These are phyloP conservation scores for Propsilocerus akamusi DNA, from an alignment of 1,140 invertebrate species.

Conservation along the genomic window DNA sequence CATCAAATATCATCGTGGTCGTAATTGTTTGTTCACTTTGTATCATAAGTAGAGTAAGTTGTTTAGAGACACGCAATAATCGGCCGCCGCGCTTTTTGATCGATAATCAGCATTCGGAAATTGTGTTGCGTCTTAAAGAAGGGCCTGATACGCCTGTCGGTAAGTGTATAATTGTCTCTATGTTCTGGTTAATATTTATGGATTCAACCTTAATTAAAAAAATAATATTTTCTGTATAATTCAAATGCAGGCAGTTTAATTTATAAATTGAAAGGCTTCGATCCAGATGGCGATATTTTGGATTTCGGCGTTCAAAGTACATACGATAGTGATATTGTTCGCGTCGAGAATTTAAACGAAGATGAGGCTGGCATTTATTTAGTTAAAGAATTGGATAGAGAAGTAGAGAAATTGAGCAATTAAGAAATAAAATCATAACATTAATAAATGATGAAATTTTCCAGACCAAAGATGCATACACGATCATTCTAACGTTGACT, in stretches of 20 bases:
- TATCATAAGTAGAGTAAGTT: neutral
- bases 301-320: conserved; percentile 66
- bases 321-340: conserved; percentile 61
- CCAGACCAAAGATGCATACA: conserved; percentile 69
- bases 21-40: neutral
- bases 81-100: conserved; percentile 65
- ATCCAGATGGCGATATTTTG: conserved; percentile 69
- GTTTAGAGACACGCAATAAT: conserved; percentile 25
- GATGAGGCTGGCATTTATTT: conserved; percentile 76
- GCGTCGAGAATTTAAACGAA: conserved; percentile 56
- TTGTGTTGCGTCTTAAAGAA: conserved; percentile 73
- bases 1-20: neutral
- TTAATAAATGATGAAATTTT: too few species aligned
- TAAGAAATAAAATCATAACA: neutral
- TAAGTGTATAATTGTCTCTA: conserved; percentile 27
- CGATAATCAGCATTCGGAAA: conserved; percentile 72
- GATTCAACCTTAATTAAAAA: neutral
- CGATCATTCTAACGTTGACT: conserved; percentile 70
- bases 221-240: neutral
- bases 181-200: neutral
- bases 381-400: conserved; percentile 75
- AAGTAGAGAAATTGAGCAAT: conserved; percentile 32
- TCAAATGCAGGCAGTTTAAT: conserved; percentile 52
- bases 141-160: conserved; percentile 67
- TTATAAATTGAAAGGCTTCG: conserved; percentile 58